Evolutionary conservation across 2,113 vertebrate genomes (phyloP), one percentile per base, ranked within the genome.

Genomic region (Penelope pileata): DNA sequence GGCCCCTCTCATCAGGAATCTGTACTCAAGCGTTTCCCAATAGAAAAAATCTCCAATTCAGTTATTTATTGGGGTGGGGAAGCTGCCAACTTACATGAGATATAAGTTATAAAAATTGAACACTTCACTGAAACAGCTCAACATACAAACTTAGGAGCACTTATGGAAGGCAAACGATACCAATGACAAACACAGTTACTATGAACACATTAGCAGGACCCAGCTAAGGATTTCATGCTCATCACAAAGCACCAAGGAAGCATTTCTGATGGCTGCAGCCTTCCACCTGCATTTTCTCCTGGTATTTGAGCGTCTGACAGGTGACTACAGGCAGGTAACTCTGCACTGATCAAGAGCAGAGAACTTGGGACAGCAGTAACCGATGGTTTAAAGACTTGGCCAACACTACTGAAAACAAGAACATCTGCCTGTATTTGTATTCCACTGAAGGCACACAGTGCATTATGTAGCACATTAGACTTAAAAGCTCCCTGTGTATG

Each of bases 391-490:
- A 40, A 72, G 56, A 68, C n/a, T 84, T 78, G 66, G 30, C 51
- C 64, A 75, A 16, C 2, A 0, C 32, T 63, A 75, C 43, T 59
- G 72, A 85, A 86, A 79, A 70, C 7, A 3, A 86, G 62, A 74
- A 45, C 5, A 21, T 40, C 22, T 36, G 54, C 38, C 58, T 45
- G 22, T 16, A 26, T 80, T 27, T 74, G 53, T 17, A 75, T 91
- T 95, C 88, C 48, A 59, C 19, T 5, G 7, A 60, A 60, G n/a
- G 62, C 64, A 68, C 64, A 68, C 22, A 81, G 51, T 23, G 43
- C 72, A 21, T 77, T 78, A 81, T 64, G 56, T 81, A 45, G 68
- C 85, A 80, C 67, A 74, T 94, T 85, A 95, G 43, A n/a, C 53
- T 92, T 95, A 83, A 94, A 90, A 90, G 69, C 67, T 95, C 89